Percentiles rank a stretch among this genome's conserved stretches.
Evolutionary conservation across 2,888 invertebrate genomes (phyloP).

Genomic region (Coremacera marginata): DNA sequence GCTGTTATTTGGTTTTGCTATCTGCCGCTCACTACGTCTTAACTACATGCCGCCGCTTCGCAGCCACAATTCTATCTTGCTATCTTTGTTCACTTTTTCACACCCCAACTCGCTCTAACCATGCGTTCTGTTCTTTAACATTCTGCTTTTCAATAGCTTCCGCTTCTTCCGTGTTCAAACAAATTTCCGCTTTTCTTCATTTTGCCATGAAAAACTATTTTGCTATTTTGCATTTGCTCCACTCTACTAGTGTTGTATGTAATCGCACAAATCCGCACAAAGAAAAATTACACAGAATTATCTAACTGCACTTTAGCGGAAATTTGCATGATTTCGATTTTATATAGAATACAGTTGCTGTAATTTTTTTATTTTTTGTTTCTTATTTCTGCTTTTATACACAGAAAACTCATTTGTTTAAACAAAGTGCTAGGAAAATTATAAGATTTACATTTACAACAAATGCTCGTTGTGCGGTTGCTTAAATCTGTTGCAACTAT

Average conservation of each 20-base stretch:
- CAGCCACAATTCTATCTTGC: too few relatives aligned
- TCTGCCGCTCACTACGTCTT: too few relatives aligned
- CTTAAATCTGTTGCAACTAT: neutral
- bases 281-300: neutral
- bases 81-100: too few relatives aligned
- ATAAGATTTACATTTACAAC: neutral
- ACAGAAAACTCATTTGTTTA: neutral
- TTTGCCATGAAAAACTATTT: conserved; percentile 3
- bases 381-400: neutral
- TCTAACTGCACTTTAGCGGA: neutral
- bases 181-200: conserved; percentile 16
- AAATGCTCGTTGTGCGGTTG: neutral
- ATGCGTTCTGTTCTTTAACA: neutral
- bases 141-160: conserved; percentile 11
- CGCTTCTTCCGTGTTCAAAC: conserved; percentile 10
- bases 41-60: too few relatives aligned
- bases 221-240: neutral
- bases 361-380: neutral
- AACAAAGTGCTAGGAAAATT: neutral
- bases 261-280: neutral
- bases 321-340: conserved; percentile 4
- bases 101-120: too few relatives aligned
- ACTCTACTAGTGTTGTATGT: too few relatives aligned
- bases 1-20: too few relatives aligned
- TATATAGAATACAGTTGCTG: neutral